A percentile compares a stretch with the other conserved stretches of the same genome.
Evolutionary conservation across 2,113 vertebrate genomes (phyloP).

Genomic region (Emydocephalus ijimae): DNA sequence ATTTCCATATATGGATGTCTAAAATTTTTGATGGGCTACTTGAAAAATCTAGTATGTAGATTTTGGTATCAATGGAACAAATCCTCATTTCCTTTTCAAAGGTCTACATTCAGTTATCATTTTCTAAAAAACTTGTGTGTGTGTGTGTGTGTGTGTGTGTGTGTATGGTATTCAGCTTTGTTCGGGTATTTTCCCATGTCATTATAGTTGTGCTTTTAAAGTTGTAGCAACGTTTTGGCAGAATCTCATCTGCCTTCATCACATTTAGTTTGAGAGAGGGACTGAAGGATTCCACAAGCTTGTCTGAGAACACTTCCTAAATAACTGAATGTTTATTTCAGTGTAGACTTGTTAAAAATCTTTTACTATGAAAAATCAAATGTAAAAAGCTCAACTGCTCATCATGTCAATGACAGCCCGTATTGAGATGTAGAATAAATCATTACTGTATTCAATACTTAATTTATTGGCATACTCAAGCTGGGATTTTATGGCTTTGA

Average conservation of each 20-base stretch:
- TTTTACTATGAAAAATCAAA: neutral
- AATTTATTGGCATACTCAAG: neutral
- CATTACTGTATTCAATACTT: neutral
- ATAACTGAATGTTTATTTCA: neutral
- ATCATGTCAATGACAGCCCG: neutral
- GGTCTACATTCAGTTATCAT: neutral
- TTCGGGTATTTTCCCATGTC: too few relatives aligned
- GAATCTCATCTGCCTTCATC: too few relatives aligned
- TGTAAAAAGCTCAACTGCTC: neutral
- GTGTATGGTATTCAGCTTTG: too few relatives aligned
- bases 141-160: too few relatives aligned
- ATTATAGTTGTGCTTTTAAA: too few relatives aligned
- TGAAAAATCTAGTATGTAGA: neutral
- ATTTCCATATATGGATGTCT: neutral
- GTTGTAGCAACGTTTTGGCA: too few relatives aligned
- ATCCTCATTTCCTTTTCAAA: neutral
- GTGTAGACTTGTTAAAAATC: neutral
- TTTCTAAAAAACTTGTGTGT: neutral
- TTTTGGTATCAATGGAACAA: neutral
- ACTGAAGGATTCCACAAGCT: neutral
- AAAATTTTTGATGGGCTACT: neutral
- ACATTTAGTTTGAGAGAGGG: neutral
- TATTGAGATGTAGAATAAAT: neutral
- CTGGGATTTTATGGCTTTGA: neutral
- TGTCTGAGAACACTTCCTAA: neutral